Base-by-base conservation (phyloP, 2,797 vertebrate genomes). In the Brachyalestes nurse region DNA sequence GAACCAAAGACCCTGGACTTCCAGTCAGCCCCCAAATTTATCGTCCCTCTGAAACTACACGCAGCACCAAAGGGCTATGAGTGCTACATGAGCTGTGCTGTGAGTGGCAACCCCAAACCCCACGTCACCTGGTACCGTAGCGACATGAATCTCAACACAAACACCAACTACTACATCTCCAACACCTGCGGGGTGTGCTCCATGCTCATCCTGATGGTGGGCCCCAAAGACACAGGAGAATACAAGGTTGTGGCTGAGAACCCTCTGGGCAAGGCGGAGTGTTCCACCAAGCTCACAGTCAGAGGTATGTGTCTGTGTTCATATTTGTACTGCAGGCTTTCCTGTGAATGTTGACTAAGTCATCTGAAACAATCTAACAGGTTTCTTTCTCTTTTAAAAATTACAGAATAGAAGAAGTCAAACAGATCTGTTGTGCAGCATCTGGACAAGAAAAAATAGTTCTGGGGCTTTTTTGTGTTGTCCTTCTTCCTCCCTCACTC, bases 121-220 rank as follows among this genome's bases (percentile, higher is more conserved):
- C 93, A 77, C 0, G 81, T 98, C 81, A 96, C 93, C 0, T 99
- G 97, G 97, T 96, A 95, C 89, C 93, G 89, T 82, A 88, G 97
- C 79, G 88, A 86, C 12, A 85, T 93, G 78, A 95, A 92, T 89
- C 90, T 98, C 80, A 96, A 93, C 86, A 92, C 88, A 1, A 92
- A 95, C 83, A 89, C 92, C 0, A 85, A 92, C 57, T 96, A 94
- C 84, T 91, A 94, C 88, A 94, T 95, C 87, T 96, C 91, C 0
- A 95, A 97, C 0, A 87, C 94, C 23, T 95, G 95, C 9, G 97
- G 97, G 0, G 94, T 99, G 71, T 98, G 97, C 89, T 97, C 95
- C n/a, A 84, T 99, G 86, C 83, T 97, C 38, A 90, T 99, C 75
- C 84, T 93, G 8, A 89, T 87, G 2, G 96, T 96, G 66, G 88